Percentiles rank a stretch among this genome's conserved stretches.
Conservation (phyloP, 2,888 invertebrate species). For the Hypomecis atomaria region DNA sequence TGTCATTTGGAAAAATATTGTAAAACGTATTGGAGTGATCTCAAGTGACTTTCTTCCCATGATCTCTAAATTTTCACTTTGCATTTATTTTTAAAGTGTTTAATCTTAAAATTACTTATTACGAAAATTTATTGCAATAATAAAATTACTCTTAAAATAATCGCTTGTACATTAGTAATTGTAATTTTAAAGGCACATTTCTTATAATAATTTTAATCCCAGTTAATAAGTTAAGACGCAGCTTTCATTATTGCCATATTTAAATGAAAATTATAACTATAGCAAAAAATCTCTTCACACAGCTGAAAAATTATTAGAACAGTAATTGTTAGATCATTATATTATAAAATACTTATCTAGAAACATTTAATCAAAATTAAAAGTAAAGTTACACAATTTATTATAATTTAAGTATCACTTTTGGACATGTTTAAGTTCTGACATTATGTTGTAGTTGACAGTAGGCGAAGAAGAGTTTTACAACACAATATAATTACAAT, state of each 20-base stretch:
- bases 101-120: slow-evolving; percentile 48
- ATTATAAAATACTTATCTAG: slow-evolving; percentile 13
- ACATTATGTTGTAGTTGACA: background rate
- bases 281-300: slow-evolving; percentile 65
- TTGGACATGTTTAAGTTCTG: background rate
- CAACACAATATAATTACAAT: slow-evolving; percentile 1
- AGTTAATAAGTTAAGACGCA: slow-evolving; percentile 69
- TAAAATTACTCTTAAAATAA: slow-evolving; percentile 63
- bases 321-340: slow-evolving; percentile 55
- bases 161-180: slow-evolving; percentile 69
- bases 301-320: slow-evolving; percentile 61
- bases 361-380: slow-evolving; percentile 31
- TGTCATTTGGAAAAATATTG: slow-evolving; percentile 62
- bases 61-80: slow-evolving; percentile 76
- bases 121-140: slow-evolving; percentile 66
- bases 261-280: slow-evolving; percentile 59
- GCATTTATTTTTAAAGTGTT: slow-evolving; percentile 73
- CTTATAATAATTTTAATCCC: slow-evolving; percentile 69
- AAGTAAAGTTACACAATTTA: slow-evolving; percentile 4
- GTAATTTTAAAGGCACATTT: slow-evolving; percentile 68
- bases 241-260: slow-evolving; percentile 65
- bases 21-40: slow-evolving; percentile 71
- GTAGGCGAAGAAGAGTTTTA: slow-evolving; percentile 1
- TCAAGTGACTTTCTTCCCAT: slow-evolving; percentile 70
- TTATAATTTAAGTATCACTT: slow-evolving; percentile 7